Conservation (phyloP, 2,113 vertebrate genomes). For the Odontophorus gujanensis region DNA sequence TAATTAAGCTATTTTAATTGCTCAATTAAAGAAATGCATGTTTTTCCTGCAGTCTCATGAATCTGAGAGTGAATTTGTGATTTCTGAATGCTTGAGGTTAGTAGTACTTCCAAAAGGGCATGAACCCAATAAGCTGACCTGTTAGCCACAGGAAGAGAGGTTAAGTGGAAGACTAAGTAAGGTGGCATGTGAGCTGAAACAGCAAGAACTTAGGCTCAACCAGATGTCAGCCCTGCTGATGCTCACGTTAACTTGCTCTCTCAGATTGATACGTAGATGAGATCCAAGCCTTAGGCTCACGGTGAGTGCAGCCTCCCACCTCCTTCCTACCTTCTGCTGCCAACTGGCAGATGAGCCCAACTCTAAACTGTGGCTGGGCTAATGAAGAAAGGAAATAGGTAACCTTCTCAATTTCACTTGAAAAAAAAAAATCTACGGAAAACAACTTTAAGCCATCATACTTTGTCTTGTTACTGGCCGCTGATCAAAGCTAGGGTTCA, state of each 20-base stretch:
- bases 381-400: not conserved
- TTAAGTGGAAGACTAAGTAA: constrained; percentile 45
- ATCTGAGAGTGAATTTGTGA: not conserved
- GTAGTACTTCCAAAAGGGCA: not conserved
- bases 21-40: not conserved
- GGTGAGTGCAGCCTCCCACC: not conserved
- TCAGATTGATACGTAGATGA: not conserved
- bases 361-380: not conserved
- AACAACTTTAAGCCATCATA: not conserved
- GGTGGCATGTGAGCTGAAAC: not conserved
- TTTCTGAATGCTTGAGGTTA: constrained; percentile 9
- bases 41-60: not conserved
- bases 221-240: not conserved
- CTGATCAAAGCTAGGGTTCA: not conserved
- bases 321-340: not conserved
- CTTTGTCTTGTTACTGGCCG: not conserved
- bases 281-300: not conserved
- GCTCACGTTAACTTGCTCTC: not conserved
- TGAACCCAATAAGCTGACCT: constrained; percentile 28
- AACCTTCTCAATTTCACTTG: not conserved
- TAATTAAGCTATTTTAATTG: constrained; percentile 28
- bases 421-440: not conserved
- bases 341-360: not conserved
- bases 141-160: not conserved
- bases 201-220: not conserved